phyloP scores from a whole-genome alignment of 1,140 invertebrate genomes.

The Nasonia giraulti region DNA sequence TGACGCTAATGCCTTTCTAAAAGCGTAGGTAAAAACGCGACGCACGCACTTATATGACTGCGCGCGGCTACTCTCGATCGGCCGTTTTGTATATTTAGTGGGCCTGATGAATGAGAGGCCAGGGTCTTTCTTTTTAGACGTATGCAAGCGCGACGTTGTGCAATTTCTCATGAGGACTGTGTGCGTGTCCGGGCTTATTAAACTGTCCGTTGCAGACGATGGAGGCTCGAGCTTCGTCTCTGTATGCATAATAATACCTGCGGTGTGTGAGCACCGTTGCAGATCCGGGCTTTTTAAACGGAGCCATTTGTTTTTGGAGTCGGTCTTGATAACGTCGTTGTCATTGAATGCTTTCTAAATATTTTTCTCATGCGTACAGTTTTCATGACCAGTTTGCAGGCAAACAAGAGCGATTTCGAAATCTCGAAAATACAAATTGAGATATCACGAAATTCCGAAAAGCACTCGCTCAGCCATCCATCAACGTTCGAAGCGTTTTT shows the following conservation, averaged over 20 bases:
- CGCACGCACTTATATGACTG: background rate
- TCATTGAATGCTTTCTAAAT: background rate
- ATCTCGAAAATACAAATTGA: background rate
- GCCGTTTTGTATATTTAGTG: conserved; percentile 31
- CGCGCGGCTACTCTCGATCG: background rate
- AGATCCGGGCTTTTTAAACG: background rate
- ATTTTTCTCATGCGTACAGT: background rate
- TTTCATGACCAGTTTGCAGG: background rate
- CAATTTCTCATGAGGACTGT: conserved; percentile 42
- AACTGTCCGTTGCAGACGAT: conserved; percentile 27
- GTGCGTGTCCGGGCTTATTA: conserved; percentile 32
- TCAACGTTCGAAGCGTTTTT: background rate
- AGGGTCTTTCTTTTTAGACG: background rate
- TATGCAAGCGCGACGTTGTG: conserved; percentile 27
- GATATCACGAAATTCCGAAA: background rate
- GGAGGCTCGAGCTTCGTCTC: background rate
- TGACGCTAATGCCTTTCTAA: conserved; percentile 18
- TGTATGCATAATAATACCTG: background rate
- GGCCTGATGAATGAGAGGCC: conserved; percentile 31
- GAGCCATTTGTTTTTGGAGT: conserved; percentile 9
- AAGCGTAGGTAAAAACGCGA: background rate
- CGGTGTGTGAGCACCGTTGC: background rate
- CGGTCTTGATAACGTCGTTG: conserved; percentile 17
- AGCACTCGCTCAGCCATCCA: background rate
- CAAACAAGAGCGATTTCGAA: no score